A percentile compares a stretch with the other conserved stretches of the same genome.
These are phyloP conservation scores for Hydrozoanthus tunicans DNA, from an alignment of 64 coral and sea anemone species.

Conservation along the genomic window DNA sequence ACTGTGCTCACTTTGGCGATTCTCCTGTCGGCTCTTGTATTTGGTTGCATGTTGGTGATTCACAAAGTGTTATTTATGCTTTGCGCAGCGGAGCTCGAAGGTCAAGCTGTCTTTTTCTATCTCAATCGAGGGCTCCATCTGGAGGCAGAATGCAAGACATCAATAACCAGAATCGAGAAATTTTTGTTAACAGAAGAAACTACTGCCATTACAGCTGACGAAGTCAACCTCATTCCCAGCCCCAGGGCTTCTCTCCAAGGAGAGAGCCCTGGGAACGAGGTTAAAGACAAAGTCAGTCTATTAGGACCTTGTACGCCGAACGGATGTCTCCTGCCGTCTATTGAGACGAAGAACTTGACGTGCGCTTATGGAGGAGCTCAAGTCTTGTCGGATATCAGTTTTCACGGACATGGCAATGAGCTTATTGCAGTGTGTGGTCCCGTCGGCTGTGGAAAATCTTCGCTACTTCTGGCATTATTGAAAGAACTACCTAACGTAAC, in stretches of 20 bases:
- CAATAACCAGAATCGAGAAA: not conserved
- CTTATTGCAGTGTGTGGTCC: not conserved
- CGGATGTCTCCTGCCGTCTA: not conserved
- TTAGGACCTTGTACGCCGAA: not conserved
- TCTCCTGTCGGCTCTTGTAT: not conserved
- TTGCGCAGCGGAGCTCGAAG: not conserved
- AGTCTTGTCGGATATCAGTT: not conserved
- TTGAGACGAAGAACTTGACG: not conserved
- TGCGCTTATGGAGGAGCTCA: not conserved
- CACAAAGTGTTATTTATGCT: not conserved
- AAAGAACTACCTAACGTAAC: not conserved
- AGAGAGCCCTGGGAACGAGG: too few species aligned
- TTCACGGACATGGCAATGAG: not conserved
- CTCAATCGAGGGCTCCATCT: not conserved
- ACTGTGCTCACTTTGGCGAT: not conserved
- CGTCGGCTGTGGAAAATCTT: constrained; percentile 7
- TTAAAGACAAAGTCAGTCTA: too few species aligned
- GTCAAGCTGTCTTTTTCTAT: not conserved
- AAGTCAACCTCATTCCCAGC: too few species aligned
- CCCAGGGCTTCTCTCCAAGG: too few species aligned
- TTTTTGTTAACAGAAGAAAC: not conserved
- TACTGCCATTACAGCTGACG: not conserved
- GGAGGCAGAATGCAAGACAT: not conserved
- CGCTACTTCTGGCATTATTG: not conserved
- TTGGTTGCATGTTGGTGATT: not conserved